These are phyloP conservation scores for Damaliscus lunatus DNA, from an alignment of 2,113 vertebrate genomes.

Conservation along the genomic window DNA sequence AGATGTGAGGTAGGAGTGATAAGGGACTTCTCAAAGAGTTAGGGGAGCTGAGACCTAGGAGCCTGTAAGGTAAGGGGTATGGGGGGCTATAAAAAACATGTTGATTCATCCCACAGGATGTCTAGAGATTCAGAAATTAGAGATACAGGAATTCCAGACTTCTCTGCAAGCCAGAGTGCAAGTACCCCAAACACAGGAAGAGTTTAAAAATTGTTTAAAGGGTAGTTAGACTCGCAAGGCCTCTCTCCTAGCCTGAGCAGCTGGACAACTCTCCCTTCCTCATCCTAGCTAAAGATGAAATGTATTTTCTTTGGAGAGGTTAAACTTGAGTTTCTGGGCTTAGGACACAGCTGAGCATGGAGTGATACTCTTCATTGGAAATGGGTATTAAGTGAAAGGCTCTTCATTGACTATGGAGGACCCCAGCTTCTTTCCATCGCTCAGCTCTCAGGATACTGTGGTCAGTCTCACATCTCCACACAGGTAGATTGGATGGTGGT, in stretches of 20 bases:
- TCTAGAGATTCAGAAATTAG: neutral
- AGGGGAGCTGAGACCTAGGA: too few relatives aligned
- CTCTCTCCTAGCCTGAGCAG: neutral
- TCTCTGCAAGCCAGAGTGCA: neutral
- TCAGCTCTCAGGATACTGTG: neutral
- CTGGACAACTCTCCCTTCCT: neutral
- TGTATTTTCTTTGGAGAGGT: neutral
- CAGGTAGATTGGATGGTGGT: neutral
- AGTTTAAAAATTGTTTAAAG: neutral
- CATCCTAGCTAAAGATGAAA: neutral
- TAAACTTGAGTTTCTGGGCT: neutral
- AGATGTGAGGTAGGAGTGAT: neutral
- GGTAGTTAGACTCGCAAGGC: neutral
- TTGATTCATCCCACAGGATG: neutral
- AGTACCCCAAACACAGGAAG: neutral
- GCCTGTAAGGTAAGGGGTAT: neutral
- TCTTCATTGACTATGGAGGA: neutral
- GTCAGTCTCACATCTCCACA: neutral
- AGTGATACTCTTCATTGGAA: neutral
- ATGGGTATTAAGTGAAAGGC: neutral
- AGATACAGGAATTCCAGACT: neutral
- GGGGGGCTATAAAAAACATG: neutral
- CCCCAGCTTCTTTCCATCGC: neutral
- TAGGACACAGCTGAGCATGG: neutral
- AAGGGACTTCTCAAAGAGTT: neutral